Conservation (phyloP, 2,797 vertebrate genomes). For the Manis crassicaudata region DNA sequence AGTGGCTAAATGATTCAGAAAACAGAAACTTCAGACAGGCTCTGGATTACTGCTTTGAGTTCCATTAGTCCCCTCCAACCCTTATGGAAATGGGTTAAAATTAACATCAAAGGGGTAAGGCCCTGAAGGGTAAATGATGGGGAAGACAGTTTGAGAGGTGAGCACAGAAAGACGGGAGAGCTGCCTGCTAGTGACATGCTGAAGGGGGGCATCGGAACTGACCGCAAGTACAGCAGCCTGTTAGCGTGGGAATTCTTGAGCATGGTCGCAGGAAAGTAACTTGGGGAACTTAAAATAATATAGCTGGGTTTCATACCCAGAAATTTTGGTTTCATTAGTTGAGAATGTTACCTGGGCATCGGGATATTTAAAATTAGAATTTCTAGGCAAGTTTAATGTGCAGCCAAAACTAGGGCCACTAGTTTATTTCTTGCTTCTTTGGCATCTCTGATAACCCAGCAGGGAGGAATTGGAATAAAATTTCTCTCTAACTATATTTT, state of each 20-base stretch:
- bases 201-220: not conserved
- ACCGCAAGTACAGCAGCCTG: not conserved
- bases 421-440: not conserved
- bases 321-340: not conserved
- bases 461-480: not conserved
- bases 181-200: accelerated
- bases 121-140: not conserved
- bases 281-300: not conserved
- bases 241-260: not conserved
- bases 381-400: not conserved
- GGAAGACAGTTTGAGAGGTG: not conserved
- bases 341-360: not conserved
- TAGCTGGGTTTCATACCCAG: not conserved
- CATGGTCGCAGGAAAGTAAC: not conserved
- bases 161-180: not conserved
- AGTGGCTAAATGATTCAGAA: not conserved
- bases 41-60: not conserved
- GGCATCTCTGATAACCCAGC: not conserved
- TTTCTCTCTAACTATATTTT: not conserved
- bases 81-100: not conserved
- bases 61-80: accelerated
- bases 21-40: not conserved
- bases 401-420: not conserved
- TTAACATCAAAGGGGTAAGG: not conserved
- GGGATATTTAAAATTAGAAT: not conserved